Base-by-base conservation (phyloP, 2,113 vertebrate species). In the Tinamus guttatus region DNA sequence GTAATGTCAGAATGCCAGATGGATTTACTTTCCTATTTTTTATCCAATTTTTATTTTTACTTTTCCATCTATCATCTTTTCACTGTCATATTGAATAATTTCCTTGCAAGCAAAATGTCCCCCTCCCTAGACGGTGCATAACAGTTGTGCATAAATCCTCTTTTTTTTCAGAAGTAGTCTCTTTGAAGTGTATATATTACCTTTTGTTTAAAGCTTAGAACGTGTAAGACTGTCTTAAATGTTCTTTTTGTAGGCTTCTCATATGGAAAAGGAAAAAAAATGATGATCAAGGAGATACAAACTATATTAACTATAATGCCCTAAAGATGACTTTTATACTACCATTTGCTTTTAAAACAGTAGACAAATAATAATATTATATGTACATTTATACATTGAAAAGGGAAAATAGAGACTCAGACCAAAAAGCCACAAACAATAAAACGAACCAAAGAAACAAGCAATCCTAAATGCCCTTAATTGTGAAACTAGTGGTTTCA, bases 21-120 rank as follows among this genome's bases (percentile, higher is more conserved):
- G 82, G 87, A 94, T 96, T 97, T 89, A 40, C 40, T 51, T 56
- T 62, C 75, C 21, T 56, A n/a, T 63, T 79, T 73, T 96, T 75
- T 59, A 90, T 97, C 51, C 90, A 71, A 41, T 96, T 96, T 97
- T 96, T 82, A 87, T 91, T 90, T 77, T 96, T 89, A 89, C 75
- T 97, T 93, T 97, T 92, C 77, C 24, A 89, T 90, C 85, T 95
- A 27, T 87, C 59, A 82, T 69, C 56, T 96, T 96, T 94, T 85
- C 96, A 69, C 81, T 97, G 87, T 90, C 85, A 65, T 67, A 52
- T 8, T 40, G 65, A 85, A 27, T 94, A 73, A 71, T 81, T 89
- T 80, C 38, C n/a, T 81, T 45, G n/a, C 54, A 90, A 80, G 25
- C 22, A 59, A 93, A 87, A 47, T 85, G 36, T 36, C 74, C 73